Evolutionary conservation across 2,797 vertebrate genomes (phyloP), one percentile per base, ranked within the genome.

Genomic region (Glossophaga mutica): DNA sequence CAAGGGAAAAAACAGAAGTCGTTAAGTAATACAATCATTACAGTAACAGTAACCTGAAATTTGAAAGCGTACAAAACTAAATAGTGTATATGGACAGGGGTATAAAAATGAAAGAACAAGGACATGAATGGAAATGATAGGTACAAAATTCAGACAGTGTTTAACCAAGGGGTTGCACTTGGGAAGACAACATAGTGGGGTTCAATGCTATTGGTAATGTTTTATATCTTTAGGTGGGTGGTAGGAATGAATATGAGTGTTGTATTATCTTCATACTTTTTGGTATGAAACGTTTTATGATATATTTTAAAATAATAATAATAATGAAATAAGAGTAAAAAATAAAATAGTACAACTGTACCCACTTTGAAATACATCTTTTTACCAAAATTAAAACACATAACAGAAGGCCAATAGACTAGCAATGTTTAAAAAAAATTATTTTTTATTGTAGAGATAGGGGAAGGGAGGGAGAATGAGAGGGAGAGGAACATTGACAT

Each of bases 231-330:
- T 10, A 78, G 6, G 9, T 52, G 16, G 19, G 24, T 5, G 15
- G 44, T 16, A 65, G 46, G n/a, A 42, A 59, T 39, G n/a, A 48
- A 59, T 39, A 24, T 46, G 32, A 73, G 5, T 21, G 39, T n/a
- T 59, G 14, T n/a, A 29, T 50, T 93, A 68, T 67, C n/a, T 93
- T 87, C 71, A 87, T 84, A 46, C 50, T 21, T 88, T 71, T 89
- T 29, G 29, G 9, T 4, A 67, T 32, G 7, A 46, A 85, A 67
- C 67, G 14, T 16, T 84, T 46, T 9, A 29, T 79, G 46, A 18
- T 9, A 24, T 55, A 65, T n/a, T 65, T 65, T 65, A 32, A n/a
- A 65, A 65, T 65, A 65, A n/a, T 74, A 65, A n/a, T 74, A 93
- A 73, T 79, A 74, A 65, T 76, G 50, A 55, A 42, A 34, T 48